A percentile compares a stretch with the other conserved stretches of the same genome.
Conservation (phyloP, 2,888 invertebrate genomes). For the Ferrisia virgata region DNA sequence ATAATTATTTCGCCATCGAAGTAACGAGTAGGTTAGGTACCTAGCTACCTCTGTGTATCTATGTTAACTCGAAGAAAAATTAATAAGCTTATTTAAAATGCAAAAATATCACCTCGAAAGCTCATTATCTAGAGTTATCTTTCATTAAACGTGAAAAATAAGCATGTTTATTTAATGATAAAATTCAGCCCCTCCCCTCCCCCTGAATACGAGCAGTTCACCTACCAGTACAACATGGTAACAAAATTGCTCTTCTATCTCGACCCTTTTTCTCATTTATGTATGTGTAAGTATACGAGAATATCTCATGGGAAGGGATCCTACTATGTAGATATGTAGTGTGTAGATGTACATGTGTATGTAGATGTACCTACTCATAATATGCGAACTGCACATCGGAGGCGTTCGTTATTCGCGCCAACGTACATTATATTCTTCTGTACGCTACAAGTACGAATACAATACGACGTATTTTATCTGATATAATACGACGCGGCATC, state of each 20-base stretch:
- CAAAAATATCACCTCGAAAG: too few species aligned
- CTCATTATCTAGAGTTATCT: too few species aligned
- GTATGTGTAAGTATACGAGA: too few species aligned
- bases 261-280: neutral
- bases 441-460: neutral
- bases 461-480: neutral
- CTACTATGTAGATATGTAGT: too few species aligned
- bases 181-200: neutral
- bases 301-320: neutral
- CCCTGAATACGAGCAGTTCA: neutral
- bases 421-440: neutral
- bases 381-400: neutral
- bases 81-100: too few species aligned
- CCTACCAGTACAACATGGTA: neutral
- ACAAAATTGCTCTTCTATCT: neutral
- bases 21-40: too few species aligned
- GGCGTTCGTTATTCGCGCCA: neutral
- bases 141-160: too few species aligned
- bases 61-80: too few species aligned
- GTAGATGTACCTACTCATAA: neutral
- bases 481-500: too few species aligned
- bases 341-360: too few species aligned
- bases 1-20: too few species aligned
- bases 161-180: neutral
- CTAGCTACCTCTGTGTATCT: too few species aligned